Conservation (phyloP, 2,797 vertebrate species). For the Poecilia wingei region DNA sequence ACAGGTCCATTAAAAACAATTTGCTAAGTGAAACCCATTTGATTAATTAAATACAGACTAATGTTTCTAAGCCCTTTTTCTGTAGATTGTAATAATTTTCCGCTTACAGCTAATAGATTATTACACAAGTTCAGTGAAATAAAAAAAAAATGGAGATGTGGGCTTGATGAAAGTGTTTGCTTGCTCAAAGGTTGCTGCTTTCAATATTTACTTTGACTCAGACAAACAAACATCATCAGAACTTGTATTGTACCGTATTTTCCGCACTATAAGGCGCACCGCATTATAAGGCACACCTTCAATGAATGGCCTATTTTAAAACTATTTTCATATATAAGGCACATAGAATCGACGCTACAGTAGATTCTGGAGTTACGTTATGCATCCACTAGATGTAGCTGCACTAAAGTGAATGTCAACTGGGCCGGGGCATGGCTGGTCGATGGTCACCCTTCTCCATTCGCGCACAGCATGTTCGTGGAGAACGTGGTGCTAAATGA, state of each 20-base stretch:
- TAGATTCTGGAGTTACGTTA: too few relatives aligned
- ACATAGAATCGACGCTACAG: too few relatives aligned
- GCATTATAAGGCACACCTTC: too few relatives aligned
- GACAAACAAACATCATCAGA: background rate
- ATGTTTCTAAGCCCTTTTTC: background rate
- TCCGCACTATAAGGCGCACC: too few relatives aligned
- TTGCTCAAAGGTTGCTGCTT: background rate
- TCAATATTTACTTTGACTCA: background rate
- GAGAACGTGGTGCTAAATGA: too few relatives aligned
- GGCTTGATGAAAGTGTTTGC: background rate
- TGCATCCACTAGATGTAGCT: too few relatives aligned
- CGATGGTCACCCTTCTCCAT: too few relatives aligned
- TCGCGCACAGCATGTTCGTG: too few relatives aligned
- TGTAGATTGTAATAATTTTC: background rate
- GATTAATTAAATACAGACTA: background rate
- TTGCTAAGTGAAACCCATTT: background rate
- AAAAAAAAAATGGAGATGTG: background rate
- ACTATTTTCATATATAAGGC: too few relatives aligned
- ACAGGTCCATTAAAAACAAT: background rate
- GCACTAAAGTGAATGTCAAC: too few relatives aligned
- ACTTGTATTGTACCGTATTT: background rate
- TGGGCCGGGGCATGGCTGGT: too few relatives aligned
- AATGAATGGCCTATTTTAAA: too few relatives aligned
- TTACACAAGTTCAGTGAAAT: background rate
- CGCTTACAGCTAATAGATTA: background rate